These are phyloP conservation scores for Hypomecis atomaria DNA, from an alignment of 2,888 invertebrate genomes.

Conservation along the genomic window DNA sequence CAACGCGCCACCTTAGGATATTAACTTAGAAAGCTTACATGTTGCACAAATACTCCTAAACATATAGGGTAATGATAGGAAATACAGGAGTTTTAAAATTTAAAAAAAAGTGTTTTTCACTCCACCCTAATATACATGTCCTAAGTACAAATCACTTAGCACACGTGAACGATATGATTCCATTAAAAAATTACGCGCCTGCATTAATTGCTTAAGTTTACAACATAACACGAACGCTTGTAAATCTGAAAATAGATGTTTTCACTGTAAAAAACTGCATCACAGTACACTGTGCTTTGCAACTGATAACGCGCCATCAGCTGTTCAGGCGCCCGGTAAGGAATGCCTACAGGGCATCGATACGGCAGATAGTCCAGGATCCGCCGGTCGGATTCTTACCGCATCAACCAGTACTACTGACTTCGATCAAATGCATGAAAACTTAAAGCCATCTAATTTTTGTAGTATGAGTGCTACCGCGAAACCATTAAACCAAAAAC, in stretches of 20 bases:
- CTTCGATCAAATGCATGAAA: no score
- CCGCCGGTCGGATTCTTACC: background rate
- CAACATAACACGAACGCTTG: slow-evolving; percentile 3
- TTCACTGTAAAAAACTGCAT: background rate
- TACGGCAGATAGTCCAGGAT: background rate
- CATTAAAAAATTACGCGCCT: slow-evolving; percentile 5
- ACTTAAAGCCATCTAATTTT: background rate
- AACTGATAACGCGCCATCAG: background rate
- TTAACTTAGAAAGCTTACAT: no score
- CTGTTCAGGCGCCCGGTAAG: no score
- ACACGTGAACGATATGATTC: slow-evolving; percentile 2
- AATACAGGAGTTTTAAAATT: no score
- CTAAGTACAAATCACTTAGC: background rate
- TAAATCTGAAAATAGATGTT: background rate
- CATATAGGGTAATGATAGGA: no score
- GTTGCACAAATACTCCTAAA: no score
- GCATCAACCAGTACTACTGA: background rate
- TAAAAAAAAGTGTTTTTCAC: no score
- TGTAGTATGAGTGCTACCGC: slow-evolving; percentile 2
- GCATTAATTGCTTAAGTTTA: slow-evolving; percentile 6
- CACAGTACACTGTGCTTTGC: background rate
- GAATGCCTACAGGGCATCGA: background rate
- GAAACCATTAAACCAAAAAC: background rate
- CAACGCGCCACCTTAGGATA: no score
- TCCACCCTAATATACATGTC: no score